These are phyloP conservation scores for Rhipidura dahli DNA, from an alignment of 2,113 vertebrate species.

Conservation along the genomic window DNA sequence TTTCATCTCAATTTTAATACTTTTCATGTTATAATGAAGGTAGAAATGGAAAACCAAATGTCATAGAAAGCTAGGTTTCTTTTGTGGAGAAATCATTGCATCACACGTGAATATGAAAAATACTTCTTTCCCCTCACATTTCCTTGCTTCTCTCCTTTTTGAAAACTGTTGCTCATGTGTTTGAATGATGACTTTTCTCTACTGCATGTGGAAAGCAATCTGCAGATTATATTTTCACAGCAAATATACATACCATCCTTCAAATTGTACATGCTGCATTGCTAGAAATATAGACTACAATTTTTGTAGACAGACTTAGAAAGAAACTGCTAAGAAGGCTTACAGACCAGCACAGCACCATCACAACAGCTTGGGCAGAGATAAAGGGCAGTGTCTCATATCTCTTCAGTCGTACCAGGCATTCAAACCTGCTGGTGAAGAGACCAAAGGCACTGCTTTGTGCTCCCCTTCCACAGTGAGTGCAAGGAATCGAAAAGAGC, in stretches of 20 bases:
- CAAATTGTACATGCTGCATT: conserved; percentile 10
- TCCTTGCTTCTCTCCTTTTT: background rate
- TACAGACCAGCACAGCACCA: background rate
- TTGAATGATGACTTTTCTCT: background rate
- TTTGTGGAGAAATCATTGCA: background rate
- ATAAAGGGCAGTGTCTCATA: background rate
- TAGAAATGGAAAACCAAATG: background rate
- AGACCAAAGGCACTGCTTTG: background rate
- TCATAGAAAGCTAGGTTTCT: background rate
- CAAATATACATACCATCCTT: background rate
- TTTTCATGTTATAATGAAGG: background rate
- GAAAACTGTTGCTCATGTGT: background rate
- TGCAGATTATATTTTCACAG: background rate
- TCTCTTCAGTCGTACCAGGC: background rate
- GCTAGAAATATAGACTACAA: conserved; percentile 17
- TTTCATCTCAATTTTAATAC: background rate
- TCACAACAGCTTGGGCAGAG: background rate
- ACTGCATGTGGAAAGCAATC: background rate
- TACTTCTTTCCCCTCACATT: background rate
- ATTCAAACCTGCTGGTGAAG: background rate
- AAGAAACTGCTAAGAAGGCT: conserved; percentile 1
- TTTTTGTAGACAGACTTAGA: background rate
- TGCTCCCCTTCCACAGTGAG: background rate
- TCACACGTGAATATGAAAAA: background rate
- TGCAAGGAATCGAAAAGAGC: background rate